Conservation (phyloP, 2,113 vertebrate species). For the Hyperoodon ampullatus region DNA sequence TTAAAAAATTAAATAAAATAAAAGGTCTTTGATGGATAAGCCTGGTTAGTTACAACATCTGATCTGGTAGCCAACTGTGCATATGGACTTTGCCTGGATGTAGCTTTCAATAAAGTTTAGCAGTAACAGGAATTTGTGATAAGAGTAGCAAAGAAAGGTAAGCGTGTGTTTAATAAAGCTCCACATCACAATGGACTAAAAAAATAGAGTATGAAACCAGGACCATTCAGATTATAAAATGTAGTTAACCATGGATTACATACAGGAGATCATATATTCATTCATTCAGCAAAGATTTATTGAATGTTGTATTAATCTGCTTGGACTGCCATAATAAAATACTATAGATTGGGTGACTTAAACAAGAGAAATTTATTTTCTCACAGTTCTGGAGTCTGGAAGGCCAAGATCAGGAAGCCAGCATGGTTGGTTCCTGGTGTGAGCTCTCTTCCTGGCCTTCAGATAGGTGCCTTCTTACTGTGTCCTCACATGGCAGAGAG, state of each 20-base stretch:
- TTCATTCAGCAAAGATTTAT: not conserved
- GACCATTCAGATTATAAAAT: not conserved
- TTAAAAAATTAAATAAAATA: not conserved
- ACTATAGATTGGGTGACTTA: no score
- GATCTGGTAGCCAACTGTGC: constrained; percentile 24
- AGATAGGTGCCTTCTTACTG: not conserved
- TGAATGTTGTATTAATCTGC: not conserved
- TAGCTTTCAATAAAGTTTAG: constrained; percentile 13
- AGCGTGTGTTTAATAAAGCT: not conserved
- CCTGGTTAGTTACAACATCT: not conserved
- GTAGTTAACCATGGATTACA: not conserved
- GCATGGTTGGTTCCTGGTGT: not conserved
- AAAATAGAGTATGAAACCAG: not conserved
- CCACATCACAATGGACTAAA: not conserved
- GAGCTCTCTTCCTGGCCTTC: not conserved
- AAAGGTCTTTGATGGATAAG: constrained; percentile 1
- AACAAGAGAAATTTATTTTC: not conserved
- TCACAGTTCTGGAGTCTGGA: not conserved
- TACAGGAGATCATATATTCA: not conserved
- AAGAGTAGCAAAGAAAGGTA: not conserved
- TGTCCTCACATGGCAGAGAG: no score
- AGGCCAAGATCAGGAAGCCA: not conserved
- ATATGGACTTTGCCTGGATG: constrained; percentile 40
- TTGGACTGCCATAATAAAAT: not conserved
- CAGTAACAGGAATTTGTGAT: not conserved